Conservation (phyloP, 2,888 invertebrate genomes). For the Polydesmus complanatus region DNA sequence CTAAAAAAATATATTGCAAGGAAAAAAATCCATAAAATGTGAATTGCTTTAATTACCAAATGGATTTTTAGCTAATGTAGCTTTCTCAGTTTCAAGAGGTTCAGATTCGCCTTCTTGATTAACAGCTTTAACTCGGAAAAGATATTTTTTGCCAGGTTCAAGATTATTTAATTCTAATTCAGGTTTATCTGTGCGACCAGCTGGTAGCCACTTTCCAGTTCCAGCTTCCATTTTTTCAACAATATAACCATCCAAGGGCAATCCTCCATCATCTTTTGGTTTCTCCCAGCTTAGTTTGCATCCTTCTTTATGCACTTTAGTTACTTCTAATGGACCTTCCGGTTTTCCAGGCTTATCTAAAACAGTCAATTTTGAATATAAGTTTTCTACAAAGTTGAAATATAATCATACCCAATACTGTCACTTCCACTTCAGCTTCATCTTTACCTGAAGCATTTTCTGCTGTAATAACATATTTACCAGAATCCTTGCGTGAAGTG, state of each 20-base stretch:
- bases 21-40: background rate
- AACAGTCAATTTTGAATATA: background rate
- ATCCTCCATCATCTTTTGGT: constrained; percentile 89
- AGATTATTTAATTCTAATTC: constrained; percentile 61
- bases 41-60: constrained; percentile 47
- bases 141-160: constrained; percentile 90
- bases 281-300: constrained; percentile 85
- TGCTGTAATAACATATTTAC: constrained; percentile 76
- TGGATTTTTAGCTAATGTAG: constrained; percentile 96
- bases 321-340: constrained; percentile 70
- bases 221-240: constrained; percentile 42
- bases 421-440: constrained; percentile 75
- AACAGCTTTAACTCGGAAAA: constrained; percentile 94
- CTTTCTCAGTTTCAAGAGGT: constrained; percentile 80
- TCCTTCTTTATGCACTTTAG: constrained; percentile 78
- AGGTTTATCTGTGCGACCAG: constrained; percentile 70
- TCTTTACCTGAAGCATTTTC: constrained; percentile 89
- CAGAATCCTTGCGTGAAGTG: constrained; percentile 64
- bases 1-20: constrained; percentile 33
- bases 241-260: constrained; percentile 84
- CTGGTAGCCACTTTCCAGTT: constrained; percentile 70
- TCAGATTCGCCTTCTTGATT: constrained; percentile 98
- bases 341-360: constrained; percentile 35
- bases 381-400: background rate
- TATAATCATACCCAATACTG: constrained; percentile 45